phyloP scores from a whole-genome alignment of 2,888 invertebrate genomes.

The Callimorpha dominula region DNA sequence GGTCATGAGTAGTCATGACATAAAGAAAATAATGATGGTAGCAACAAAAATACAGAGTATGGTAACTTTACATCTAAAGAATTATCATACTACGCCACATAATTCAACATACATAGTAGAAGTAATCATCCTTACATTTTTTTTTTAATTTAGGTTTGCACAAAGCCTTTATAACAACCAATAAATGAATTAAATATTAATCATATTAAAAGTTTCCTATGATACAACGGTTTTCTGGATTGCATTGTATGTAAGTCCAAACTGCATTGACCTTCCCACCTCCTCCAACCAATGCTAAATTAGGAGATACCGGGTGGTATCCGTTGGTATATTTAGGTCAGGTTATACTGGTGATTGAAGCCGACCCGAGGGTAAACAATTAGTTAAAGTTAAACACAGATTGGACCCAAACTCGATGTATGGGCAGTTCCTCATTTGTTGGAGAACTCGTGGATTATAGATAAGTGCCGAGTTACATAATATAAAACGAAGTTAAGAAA shows the following conservation, averaged over 20 bases:
- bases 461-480: slow-evolving; percentile 41
- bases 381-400: slow-evolving; percentile 79
- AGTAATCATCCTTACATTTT: background rate
- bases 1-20: too few relatives aligned
- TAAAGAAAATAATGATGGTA: too few relatives aligned
- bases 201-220: slow-evolving; percentile 69
- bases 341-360: slow-evolving; percentile 57
- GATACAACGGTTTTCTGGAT: slow-evolving; percentile 67
- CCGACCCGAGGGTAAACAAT: slow-evolving; percentile 75
- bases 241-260: slow-evolving; percentile 59
- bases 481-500: background rate
- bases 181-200: slow-evolving; percentile 74
- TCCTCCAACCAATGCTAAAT: slow-evolving; percentile 24
- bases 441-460: slow-evolving; percentile 57
- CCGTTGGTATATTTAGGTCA: slow-evolving; percentile 41
- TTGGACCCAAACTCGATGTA: slow-evolving; percentile 64
- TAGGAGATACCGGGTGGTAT: slow-evolving; percentile 4
- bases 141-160: slow-evolving; percentile 13
- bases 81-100: too few relatives aligned
- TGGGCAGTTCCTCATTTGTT: slow-evolving; percentile 66
- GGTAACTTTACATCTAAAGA: too few relatives aligned
- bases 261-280: slow-evolving; percentile 42
- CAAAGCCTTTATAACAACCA: slow-evolving; percentile 39
- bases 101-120: background rate
- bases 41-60: too few relatives aligned